These are phyloP conservation scores for Macrotis lagotis DNA, from an alignment of 2,113 vertebrate genomes.

Conservation along the genomic window DNA sequence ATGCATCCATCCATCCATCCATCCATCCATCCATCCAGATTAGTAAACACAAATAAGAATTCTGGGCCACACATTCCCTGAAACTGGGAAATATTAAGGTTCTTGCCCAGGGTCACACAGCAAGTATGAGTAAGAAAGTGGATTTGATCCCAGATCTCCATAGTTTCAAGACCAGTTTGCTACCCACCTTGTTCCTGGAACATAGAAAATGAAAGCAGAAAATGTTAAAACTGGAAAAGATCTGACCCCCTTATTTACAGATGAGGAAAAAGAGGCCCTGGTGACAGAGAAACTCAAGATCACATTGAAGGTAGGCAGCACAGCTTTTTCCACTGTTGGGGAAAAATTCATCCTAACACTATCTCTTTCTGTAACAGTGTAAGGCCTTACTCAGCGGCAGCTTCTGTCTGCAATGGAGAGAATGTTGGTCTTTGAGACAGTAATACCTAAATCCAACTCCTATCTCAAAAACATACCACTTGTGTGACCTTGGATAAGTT, in stretches of 20 bases:
- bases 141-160: not conserved
- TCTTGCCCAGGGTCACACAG: not conserved
- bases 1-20: too few species aligned
- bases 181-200: not conserved
- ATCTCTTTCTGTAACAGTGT: not conserved
- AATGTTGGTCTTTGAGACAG: not conserved
- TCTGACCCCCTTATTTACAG: not conserved
- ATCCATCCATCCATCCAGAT: too few species aligned
- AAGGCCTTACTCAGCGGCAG: not conserved
- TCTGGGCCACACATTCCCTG: not conserved
- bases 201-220: not conserved
- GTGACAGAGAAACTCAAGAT: not conserved
- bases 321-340: not conserved
- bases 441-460: not conserved
- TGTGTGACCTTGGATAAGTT: not conserved
- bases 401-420: not conserved
- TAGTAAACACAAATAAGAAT: not conserved
- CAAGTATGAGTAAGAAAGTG: not conserved
- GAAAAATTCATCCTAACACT: not conserved
- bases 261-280: not conserved
- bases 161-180: not conserved
- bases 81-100: not conserved
- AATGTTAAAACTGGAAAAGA: not conserved
- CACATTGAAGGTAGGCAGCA: not conserved
- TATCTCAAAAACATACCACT: not conserved